phyloP scores from a whole-genome alignment of 2,888 invertebrate species.

The Dryomyza anilis region DNA sequence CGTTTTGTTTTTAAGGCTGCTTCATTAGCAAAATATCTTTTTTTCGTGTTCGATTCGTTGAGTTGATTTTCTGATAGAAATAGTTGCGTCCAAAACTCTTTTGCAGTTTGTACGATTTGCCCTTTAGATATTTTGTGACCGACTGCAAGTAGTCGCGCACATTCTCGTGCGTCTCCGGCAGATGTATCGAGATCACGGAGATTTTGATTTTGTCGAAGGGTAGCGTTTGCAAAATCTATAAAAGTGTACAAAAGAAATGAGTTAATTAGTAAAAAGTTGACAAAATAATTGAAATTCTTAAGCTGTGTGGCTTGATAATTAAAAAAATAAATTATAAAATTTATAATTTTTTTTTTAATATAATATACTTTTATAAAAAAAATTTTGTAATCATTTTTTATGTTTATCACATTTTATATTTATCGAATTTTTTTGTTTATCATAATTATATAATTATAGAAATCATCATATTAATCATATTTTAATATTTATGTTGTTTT shows the following conservation, averaged over 20 bases:
- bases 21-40: slow-evolving; percentile 54
- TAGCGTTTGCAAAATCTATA: slow-evolving; percentile 59
- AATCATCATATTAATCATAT: too few relatives aligned
- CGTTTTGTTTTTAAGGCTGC: slow-evolving; percentile 42
- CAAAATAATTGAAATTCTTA: neutral
- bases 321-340: too few relatives aligned
- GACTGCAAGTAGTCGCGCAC: slow-evolving; percentile 55
- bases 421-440: too few relatives aligned
- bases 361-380: too few relatives aligned
- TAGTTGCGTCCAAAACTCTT: slow-evolving; percentile 59
- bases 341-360: neutral
- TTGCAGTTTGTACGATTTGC: slow-evolving; percentile 59
- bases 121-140: slow-evolving; percentile 59
- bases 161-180: slow-evolving; percentile 56
- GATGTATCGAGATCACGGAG: slow-evolving; percentile 60
- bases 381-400: too few relatives aligned
- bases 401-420: neutral
- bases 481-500: too few relatives aligned
- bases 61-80: slow-evolving; percentile 56
- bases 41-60: slow-evolving; percentile 56
- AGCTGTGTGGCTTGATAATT: too few relatives aligned
- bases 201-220: slow-evolving; percentile 60
- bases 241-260: neutral
- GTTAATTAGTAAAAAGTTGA: neutral
- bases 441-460: too few relatives aligned